Percentiles rank a stretch among this genome's conserved stretches.
phyloP scores from a whole-genome alignment of 2,888 invertebrate genomes.

The Argyresthia goedartella region DNA sequence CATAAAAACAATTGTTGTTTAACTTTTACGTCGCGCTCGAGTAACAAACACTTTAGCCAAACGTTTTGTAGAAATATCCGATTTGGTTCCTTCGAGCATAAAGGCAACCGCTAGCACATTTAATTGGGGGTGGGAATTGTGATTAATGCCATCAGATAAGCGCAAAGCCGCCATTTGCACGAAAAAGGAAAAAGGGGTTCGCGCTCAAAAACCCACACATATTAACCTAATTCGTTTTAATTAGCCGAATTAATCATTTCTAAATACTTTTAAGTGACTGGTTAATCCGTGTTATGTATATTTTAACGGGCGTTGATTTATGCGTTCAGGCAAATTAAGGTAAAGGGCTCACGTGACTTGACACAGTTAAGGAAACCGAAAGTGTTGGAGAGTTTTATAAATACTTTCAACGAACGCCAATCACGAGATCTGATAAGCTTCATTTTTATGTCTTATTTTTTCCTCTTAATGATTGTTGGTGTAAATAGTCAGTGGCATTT shows the following conservation, averaged over 20 bases:
- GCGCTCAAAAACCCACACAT: slow-evolving; percentile 52
- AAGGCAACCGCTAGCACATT: slow-evolving; percentile 41
- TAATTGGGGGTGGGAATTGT: slow-evolving; percentile 68
- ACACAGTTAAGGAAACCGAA: slow-evolving; percentile 5
- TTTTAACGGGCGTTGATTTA: slow-evolving; percentile 46
- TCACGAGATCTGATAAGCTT: background rate
- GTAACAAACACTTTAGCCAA: background rate
- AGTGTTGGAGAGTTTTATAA: slow-evolving; percentile 6
- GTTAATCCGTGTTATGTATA: slow-evolving; percentile 30
- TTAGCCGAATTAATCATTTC: slow-evolving; percentile 62
- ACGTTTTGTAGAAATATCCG: background rate
- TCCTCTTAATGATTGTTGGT: no score
- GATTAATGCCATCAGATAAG: slow-evolving; percentile 67
- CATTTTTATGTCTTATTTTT: background rate
- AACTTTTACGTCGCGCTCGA: background rate
- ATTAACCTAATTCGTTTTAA: slow-evolving; percentile 70
- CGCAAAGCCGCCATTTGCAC: slow-evolving; percentile 39
- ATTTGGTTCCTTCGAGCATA: slow-evolving; percentile 24
- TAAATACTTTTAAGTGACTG: slow-evolving; percentile 45
- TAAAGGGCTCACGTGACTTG: slow-evolving; percentile 37
- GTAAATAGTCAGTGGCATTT: no score
- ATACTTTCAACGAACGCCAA: slow-evolving; percentile 2
- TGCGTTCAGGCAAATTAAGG: slow-evolving; percentile 23
- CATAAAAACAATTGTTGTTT: slow-evolving; percentile 46
- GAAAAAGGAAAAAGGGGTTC: slow-evolving; percentile 41